Conservation (phyloP, 2,113 vertebrate genomes). For the Pseudonaja textilis region DNA sequence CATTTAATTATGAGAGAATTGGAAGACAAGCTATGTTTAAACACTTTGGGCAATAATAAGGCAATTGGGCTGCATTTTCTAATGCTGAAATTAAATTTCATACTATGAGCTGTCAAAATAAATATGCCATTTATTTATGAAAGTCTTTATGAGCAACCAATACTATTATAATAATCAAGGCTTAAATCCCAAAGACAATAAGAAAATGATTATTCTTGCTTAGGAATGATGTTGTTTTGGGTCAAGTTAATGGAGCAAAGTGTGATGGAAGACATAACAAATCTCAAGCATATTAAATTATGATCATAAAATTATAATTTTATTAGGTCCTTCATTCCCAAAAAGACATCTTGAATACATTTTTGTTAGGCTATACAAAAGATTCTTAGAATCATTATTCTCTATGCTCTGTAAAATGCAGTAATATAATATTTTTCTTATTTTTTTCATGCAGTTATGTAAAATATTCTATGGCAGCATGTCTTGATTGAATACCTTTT, state of each 20-base stretch:
- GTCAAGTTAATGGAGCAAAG: neutral
- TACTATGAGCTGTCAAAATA: neutral
- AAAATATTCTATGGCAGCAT: neutral
- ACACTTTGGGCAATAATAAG: neutral
- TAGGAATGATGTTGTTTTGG: neutral
- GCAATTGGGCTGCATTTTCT: neutral
- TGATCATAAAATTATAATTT: too few species aligned
- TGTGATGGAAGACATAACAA: neutral
- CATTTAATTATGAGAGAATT: neutral
- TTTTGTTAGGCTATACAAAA: neutral
- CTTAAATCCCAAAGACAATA: neutral
- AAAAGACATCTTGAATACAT: neutral
- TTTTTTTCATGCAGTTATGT: neutral
- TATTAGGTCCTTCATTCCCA: neutral
- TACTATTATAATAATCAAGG: neutral
- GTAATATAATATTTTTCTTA: neutral
- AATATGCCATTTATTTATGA: neutral
- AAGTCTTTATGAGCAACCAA: neutral
- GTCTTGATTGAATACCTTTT: neutral
- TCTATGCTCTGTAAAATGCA: neutral
- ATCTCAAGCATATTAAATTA: neutral
- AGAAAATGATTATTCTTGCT: neutral
- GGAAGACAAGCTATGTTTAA: neutral
- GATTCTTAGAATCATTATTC: neutral
- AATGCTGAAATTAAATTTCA: constrained; percentile 4